Evolutionary conservation across 2,797 vertebrate genomes (phyloP).

Genomic region (Tapirus indicus): DNA sequence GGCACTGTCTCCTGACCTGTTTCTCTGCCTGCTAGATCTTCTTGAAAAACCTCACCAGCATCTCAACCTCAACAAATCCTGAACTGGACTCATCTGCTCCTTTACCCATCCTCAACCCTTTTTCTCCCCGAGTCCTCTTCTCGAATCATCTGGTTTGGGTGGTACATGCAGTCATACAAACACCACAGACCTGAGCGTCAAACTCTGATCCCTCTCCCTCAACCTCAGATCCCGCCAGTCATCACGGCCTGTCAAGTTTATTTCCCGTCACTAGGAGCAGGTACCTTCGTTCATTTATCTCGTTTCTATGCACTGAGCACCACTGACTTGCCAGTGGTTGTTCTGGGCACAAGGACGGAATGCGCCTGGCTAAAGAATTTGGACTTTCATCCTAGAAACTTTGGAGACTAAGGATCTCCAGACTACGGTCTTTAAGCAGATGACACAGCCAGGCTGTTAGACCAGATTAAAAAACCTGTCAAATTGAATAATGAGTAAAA

Average conservation of each 20-base stretch:
- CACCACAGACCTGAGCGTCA: neutral
- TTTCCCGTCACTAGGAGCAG: neutral
- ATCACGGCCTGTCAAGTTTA: neutral
- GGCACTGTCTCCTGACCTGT: neutral
- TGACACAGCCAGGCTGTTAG: neutral
- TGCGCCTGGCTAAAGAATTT: neutral
- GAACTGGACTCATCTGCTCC: neutral
- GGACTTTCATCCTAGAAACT: neutral
- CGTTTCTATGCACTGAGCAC: neutral
- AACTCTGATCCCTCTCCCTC: neutral
- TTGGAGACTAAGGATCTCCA: neutral
- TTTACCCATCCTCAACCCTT: neutral
- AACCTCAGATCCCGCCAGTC: neutral
- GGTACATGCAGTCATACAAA: neutral
- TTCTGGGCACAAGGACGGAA: neutral
- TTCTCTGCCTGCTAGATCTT: neutral
- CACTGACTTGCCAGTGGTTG: neutral
- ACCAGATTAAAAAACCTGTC: neutral
- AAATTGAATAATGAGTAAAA: constrained; percentile 15
- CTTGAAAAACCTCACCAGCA: neutral
- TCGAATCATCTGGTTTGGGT: neutral
- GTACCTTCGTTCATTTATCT: neutral
- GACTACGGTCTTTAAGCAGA: neutral
- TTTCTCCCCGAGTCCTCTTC: neutral
- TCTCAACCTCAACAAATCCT: neutral